These are phyloP conservation scores for Drosophila multiciliata DNA, from an alignment of 2,888 invertebrate species.

Conservation along the genomic window DNA sequence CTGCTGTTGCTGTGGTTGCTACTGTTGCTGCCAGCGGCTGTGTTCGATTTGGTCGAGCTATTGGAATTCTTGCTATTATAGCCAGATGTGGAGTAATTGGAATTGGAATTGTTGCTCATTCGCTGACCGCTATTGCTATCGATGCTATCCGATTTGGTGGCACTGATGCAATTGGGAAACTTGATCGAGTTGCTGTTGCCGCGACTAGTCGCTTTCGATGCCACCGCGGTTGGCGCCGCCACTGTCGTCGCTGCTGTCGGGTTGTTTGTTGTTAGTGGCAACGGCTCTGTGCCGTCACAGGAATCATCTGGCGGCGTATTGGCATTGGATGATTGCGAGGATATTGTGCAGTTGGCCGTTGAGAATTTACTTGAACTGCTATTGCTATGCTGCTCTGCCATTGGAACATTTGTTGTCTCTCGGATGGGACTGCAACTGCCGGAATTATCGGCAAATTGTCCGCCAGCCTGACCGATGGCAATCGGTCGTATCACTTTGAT, in stretches of 20 bases:
- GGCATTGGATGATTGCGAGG: constrained; percentile 83
- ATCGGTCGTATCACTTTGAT: constrained; percentile 84
- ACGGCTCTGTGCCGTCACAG: constrained; percentile 53
- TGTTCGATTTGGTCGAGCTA: constrained; percentile 79
- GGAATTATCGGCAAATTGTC: constrained; percentile 47
- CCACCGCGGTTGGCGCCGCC: constrained; percentile 18
- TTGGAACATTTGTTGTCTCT: constrained; percentile 47
- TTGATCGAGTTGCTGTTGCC: constrained; percentile 77
- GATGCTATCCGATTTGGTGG: constrained; percentile 82
- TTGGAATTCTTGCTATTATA: constrained; percentile 83
- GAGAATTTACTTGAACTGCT: constrained; percentile 85
- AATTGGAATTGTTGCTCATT: constrained; percentile 45
- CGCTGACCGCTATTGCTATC: constrained; percentile 69
- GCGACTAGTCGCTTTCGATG: constrained; percentile 63
- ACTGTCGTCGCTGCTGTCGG: constrained; percentile 33
- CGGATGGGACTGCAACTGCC: constrained; percentile 76
- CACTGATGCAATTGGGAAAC: constrained; percentile 84
- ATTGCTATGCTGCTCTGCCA: constrained; percentile 76
- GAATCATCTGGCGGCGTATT: constrained; percentile 81
- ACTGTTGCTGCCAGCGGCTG: constrained; percentile 44
- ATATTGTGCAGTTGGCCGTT: constrained; percentile 85
- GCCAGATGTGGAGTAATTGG: constrained; percentile 72
- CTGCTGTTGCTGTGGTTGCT: constrained; percentile 59
- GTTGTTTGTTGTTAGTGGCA: constrained; percentile 31
- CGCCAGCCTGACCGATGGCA: constrained; percentile 76